Percentiles rank a stretch among this genome's conserved stretches.
Evolutionary conservation across 2,797 vertebrate species (phyloP).

Genomic region (Mastacembelus armatus): DNA sequence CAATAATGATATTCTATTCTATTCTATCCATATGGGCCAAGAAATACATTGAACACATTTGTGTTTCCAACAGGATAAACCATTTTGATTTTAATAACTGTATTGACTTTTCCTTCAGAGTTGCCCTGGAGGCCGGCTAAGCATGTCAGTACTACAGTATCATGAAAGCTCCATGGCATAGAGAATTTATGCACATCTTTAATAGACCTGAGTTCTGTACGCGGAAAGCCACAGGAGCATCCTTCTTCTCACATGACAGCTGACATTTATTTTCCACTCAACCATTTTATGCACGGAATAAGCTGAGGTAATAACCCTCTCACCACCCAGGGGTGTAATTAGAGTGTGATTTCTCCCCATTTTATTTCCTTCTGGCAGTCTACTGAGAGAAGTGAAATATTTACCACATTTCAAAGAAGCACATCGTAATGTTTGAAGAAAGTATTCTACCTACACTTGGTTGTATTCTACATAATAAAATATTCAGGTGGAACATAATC

Average conservation of each 20-base stretch:
- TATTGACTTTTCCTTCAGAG: not conserved
- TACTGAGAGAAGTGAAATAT: conserved; percentile 2
- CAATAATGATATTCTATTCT: too few species aligned
- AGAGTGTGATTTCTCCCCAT: not conserved
- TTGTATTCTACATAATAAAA: conserved; percentile 19
- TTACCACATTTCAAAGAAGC: not conserved
- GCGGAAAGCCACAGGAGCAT: not conserved
- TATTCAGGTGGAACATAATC: conserved; percentile 21
- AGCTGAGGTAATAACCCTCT: conserved; percentile 8
- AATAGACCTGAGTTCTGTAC: not conserved
- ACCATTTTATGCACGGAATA: not conserved
- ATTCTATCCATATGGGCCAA: too few species aligned
- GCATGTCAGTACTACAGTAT: not conserved
- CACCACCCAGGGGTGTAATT: conserved; percentile 11
- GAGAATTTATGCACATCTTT: not conserved
- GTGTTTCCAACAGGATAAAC: not conserved
- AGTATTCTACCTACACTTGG: not conserved
- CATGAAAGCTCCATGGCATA: not conserved
- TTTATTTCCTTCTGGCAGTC: not conserved
- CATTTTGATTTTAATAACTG: not conserved
- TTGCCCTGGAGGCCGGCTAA: not conserved
- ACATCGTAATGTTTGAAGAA: conserved; percentile 1
- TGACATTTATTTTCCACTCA: conserved; percentile 15
- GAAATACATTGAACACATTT: too few species aligned
- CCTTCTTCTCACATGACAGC: not conserved